Percentiles rank a stretch among this genome's conserved stretches.
These are phyloP conservation scores for Leptodactylus fuscus DNA, from an alignment of 2,113 vertebrate genomes.

Conservation along the genomic window DNA sequence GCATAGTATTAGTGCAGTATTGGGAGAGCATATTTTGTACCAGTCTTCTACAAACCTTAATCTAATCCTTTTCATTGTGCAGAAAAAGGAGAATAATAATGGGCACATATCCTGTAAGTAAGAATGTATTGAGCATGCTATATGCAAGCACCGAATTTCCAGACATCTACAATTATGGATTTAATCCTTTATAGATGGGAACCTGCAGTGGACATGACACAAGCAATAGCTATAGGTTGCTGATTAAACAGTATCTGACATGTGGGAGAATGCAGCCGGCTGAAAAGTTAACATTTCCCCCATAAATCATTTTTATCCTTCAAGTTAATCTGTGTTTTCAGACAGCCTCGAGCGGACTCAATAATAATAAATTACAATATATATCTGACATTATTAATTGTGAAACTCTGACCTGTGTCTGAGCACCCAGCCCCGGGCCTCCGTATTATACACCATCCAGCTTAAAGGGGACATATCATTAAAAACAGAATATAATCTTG, in stretches of 20 bases:
- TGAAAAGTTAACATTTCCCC: conserved; percentile 34
- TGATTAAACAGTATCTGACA: conserved; percentile 48
- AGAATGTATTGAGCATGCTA: not conserved
- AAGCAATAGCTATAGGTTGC: conserved; percentile 36
- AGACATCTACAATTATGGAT: conserved; percentile 16
- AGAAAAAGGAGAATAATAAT: not conserved
- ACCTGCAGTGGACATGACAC: not conserved
- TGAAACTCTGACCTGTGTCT: conserved; percentile 41
- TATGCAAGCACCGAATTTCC: not conserved
- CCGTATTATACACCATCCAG: not conserved
- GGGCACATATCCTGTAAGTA: not conserved
- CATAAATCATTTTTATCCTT: conserved; percentile 51
- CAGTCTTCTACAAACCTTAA: not conserved
- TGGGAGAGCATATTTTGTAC: too few relatives aligned
- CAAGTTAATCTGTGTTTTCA: conserved; percentile 42
- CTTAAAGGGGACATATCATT: conserved; percentile 41
- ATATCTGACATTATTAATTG: conserved; percentile 49
- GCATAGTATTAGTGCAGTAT: too few relatives aligned
- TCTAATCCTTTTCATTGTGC: not conserved
- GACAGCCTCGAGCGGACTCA: conserved; percentile 27
- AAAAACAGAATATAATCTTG: conserved; percentile 41
- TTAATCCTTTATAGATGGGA: not conserved
- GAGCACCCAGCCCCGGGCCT: not conserved
- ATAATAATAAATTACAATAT: conserved; percentile 51
- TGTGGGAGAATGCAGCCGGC: conserved; percentile 3